phyloP scores from a whole-genome alignment of 2,797 vertebrate species.

The Pangasius mekongensis region DNA sequence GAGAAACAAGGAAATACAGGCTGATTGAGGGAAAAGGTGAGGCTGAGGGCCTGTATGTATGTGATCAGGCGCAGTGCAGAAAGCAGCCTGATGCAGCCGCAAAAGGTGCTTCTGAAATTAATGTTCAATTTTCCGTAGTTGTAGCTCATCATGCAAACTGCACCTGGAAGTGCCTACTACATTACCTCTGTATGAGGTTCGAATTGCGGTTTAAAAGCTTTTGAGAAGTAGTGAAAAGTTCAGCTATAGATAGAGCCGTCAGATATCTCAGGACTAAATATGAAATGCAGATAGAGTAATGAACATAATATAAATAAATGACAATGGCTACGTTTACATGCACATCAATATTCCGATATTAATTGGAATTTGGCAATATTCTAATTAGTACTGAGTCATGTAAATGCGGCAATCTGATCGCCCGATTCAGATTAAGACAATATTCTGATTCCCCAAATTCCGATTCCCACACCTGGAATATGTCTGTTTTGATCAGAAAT shows the following conservation, averaged over 20 bases:
- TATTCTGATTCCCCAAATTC: too few species aligned
- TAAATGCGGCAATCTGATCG: too few species aligned
- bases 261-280: neutral
- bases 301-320: too few species aligned
- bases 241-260: neutral
- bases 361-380: too few species aligned
- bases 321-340: too few species aligned
- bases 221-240: neutral
- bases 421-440: too few species aligned
- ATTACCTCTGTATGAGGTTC: neutral
- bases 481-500: too few species aligned
- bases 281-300: neutral
- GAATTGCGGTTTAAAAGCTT: neutral
- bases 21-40: neutral
- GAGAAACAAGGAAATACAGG: slow-evolving; percentile 6
- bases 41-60: neutral
- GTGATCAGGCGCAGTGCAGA: neutral
- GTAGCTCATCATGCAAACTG: neutral
- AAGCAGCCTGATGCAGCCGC: neutral
- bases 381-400: too few species aligned
- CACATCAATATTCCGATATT: too few species aligned
- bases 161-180: neutral
- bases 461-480: too few species aligned
- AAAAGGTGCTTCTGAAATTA: slow-evolving; percentile 9
- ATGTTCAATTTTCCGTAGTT: neutral